Base-by-base conservation (phyloP, 64 coral and sea anemone species). In the Montipora sp. region DNA sequence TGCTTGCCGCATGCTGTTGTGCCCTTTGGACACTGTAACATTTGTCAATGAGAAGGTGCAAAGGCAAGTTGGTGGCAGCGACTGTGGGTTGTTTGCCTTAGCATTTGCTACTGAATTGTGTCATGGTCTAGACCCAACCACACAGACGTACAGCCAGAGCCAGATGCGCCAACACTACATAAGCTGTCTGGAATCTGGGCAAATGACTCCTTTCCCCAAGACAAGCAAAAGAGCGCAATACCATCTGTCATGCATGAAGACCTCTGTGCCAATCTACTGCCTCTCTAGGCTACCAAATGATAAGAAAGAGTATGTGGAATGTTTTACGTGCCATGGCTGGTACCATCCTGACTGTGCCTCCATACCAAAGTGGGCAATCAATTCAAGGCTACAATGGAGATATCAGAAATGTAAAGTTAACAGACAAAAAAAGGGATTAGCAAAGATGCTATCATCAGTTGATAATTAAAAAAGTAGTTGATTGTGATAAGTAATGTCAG, bases 81-180 rank as follows among this genome's bases (percentile, higher is more conserved):
- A 95, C 83, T 89, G 90, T 95, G 90, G 94, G 8, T 55, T 95
- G 10, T 91, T 90, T 90, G 88, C 88, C 10, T 78, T 90, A 65
- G 87, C 93, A 63, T 87, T 91, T 91, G 94, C 94, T 1, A 91
- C 89, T 58, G 53, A 82, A 46, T 63, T 95, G 69, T 95, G 93
- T 86, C 75, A 87, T 90, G 83, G 94, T 48, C 20, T 84, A 75
- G 90, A 95, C 89, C 90, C 94, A 88, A 20, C 50, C 9, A 94
- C 53, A 49, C 86, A 92, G 51, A 77, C 72, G 16, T 95, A 95
- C 90, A 61, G 85, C 77, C 93, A 91, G 68, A 67, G 51, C 16
- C 55, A 83, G 57, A 91, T 95, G 75, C 88, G 77, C 43, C 46
- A 90, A 19, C 88, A 94, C 58, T 90, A 85, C 55, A 20, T 85